A percentile compares a stretch with the other conserved stretches of the same genome.
Evolutionary conservation across 2,888 invertebrate genomes (phyloP).

Genomic region (Philaethria dido): DNA sequence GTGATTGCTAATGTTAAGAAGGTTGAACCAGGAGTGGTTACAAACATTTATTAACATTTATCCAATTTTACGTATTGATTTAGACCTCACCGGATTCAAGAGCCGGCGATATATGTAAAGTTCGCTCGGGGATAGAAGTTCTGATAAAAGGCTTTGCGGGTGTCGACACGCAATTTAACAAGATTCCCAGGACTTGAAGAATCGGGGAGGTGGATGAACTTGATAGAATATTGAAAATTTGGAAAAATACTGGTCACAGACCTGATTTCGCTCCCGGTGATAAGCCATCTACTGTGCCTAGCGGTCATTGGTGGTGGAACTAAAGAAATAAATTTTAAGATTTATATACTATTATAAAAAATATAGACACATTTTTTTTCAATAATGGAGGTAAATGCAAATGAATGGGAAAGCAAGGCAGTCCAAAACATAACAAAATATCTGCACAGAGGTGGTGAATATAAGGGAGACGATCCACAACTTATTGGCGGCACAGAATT

Average conservation of each 20-base stretch:
- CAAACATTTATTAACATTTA: conserved; percentile 46
- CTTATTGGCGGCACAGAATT: conserved; percentile 45
- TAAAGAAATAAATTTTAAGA: conserved; percentile 20
- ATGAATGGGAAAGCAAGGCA: conserved; percentile 45
- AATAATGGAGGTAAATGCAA: conserved; percentile 44
- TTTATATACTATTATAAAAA: conserved; percentile 6
- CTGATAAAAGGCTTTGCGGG: conserved; percentile 41
- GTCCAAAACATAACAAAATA: conserved; percentile 46
- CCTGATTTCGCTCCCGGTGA: conserved; percentile 44
- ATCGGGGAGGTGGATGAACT: conserved; percentile 46
- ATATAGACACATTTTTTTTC: not conserved
- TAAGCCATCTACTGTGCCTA: conserved; percentile 31
- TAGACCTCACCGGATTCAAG: conserved; percentile 41
- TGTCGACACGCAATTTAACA: conserved; percentile 40
- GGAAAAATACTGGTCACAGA: conserved; percentile 46
- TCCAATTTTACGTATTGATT: conserved; percentile 43
- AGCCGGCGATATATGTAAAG: conserved; percentile 43
- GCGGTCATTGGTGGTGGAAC: conserved; percentile 48
- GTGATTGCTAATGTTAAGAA: conserved; percentile 33
- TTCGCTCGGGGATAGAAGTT: conserved; percentile 44
- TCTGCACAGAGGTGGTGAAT: conserved; percentile 47
- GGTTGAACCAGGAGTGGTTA: conserved; percentile 44
- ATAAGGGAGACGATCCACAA: conserved; percentile 46
- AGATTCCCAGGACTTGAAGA: conserved; percentile 42
- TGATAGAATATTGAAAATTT: conserved; percentile 43